Base-by-base conservation (phyloP, 2,888 invertebrate genomes). In the Folsomia candida region DNA sequence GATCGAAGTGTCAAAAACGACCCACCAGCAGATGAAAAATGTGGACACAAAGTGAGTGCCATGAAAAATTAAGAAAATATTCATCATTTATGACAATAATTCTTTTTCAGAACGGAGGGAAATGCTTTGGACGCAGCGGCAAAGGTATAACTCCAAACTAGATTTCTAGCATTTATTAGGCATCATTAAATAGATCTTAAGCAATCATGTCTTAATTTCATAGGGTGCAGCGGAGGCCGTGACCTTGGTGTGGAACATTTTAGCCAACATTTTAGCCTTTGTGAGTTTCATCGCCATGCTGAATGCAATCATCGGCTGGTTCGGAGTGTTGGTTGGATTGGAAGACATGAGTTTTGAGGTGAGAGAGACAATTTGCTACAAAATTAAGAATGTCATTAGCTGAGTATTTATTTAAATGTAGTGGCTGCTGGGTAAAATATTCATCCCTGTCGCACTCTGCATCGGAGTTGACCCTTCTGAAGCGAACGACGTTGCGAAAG, bases 91-190 rank as follows among this genome's bases (percentile, higher is more conserved):
- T 37, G 37, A 37, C 14, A 37, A 22, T 68, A 20, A 51, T 22
- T 67, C 47, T 59, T 71, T 83, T 83, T 54, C 82, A 95, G 94
- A 64, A 85, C 90, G 78, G 93, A 94, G 81, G 87, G 89, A 1
- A 95, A 94, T 67, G 86, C 92, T 0, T 84, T 98, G 27, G 96
- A 97, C 80, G 97, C 97, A 0, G 96, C 95, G 0, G 89, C 92
- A 0, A 90, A 91, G 80, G 98, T 37, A 9, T 37, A 14, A 37
- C 4, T 37, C 14, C 37, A 37, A 9, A 9, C n/a, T 0, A 96
- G 95, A 0, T 86, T 88, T 11, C 88, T 89, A 80, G 94, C 92
- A 0, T 89, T 94, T 2, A 86, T 89, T 2, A 4, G n/a, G n/a
- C n/a, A 11, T 22, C 4, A 20, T 57, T 22, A 22, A n/a, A 57